Conservation (phyloP, 1,140 invertebrate genomes). For the Aporrectodea caliginosa region DNA sequence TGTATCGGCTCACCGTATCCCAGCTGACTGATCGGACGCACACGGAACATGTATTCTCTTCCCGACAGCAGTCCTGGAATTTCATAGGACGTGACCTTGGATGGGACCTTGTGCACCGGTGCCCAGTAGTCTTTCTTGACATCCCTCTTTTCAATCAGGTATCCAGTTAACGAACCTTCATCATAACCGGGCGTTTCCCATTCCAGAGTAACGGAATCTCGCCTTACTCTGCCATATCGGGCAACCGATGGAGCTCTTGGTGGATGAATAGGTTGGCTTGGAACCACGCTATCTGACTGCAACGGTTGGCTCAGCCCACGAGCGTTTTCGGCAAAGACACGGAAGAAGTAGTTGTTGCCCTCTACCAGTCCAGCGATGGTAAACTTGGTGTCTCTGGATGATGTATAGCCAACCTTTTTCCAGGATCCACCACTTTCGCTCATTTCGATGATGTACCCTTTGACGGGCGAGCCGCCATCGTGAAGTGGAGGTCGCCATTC, state of each 20-base stretch:
- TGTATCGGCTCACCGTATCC: conserved; percentile 84
- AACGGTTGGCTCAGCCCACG: conserved; percentile 87
- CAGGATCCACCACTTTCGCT: conserved; percentile 85
- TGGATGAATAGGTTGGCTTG: conserved; percentile 80
- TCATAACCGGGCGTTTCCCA: conserved; percentile 84
- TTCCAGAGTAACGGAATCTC: conserved; percentile 85
- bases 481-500: conserved; percentile 57
- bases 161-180: conserved; percentile 75
- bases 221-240: conserved; percentile 75
- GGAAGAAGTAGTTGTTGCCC: conserved; percentile 87
- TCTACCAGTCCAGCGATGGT: conserved; percentile 85
- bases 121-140: conserved; percentile 40
- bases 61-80: conserved; percentile 91
- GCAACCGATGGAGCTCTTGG: conserved; percentile 53
- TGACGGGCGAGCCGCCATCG: conserved; percentile 61
- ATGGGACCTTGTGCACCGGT: conserved; percentile 35
- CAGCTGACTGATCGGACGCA: conserved; percentile 93
- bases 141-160: conserved; percentile 70
- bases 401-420: conserved; percentile 74
- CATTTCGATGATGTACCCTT: conserved; percentile 86
- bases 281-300: conserved; percentile 79
- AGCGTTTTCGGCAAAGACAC: conserved; percentile 90
- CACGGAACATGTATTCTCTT: conserved; percentile 82
- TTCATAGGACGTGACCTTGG: conserved; percentile 82
- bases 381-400: conserved; percentile 71